Evolutionary conservation across 2,888 invertebrate species (phyloP).

Genomic region (Erannis defoliaria): DNA sequence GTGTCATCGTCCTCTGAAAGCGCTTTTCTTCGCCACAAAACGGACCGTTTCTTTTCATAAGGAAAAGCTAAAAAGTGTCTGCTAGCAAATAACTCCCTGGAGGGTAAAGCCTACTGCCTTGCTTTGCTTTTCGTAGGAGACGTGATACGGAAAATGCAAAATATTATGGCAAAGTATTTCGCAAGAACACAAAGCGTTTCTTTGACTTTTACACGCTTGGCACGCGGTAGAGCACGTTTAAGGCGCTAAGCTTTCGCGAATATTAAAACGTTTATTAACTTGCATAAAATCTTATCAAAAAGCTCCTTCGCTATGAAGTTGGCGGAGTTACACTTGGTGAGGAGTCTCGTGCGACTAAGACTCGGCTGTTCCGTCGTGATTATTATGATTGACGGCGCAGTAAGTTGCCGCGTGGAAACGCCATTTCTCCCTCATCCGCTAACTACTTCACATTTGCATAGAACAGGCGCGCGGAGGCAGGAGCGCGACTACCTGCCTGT

Average conservation of each 20-base stretch:
- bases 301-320: conserved; percentile 26
- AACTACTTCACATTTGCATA: conserved; percentile 80
- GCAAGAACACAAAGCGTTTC: conserved; percentile 54
- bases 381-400: conserved; percentile 74
- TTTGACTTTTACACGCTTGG: conserved; percentile 37
- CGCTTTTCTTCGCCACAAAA: conserved; percentile 85
- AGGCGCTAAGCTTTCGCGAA: conserved; percentile 20
- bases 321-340: conserved; percentile 15
- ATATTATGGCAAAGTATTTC: conserved; percentile 62
- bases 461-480: conserved; percentile 57
- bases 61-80: conserved; percentile 86
- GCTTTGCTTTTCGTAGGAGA: conserved; percentile 74
- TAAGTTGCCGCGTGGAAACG: conserved; percentile 72
- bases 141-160: conserved; percentile 76
- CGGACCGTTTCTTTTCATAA: conserved; percentile 86
- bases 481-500: conserved; percentile 56
- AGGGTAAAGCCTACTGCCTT: conserved; percentile 84
- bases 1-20: conserved; percentile 87
- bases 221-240: conserved; percentile 35
- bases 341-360: conserved; percentile 46
- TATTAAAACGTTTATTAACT: conserved; percentile 34
- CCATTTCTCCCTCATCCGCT: conserved; percentile 69
- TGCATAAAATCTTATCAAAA: conserved; percentile 32
- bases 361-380: conserved; percentile 64
- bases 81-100: conserved; percentile 85